These are phyloP conservation scores for Nemotelus nigrinus DNA, from an alignment of 2,888 invertebrate species.

Conservation along the genomic window DNA sequence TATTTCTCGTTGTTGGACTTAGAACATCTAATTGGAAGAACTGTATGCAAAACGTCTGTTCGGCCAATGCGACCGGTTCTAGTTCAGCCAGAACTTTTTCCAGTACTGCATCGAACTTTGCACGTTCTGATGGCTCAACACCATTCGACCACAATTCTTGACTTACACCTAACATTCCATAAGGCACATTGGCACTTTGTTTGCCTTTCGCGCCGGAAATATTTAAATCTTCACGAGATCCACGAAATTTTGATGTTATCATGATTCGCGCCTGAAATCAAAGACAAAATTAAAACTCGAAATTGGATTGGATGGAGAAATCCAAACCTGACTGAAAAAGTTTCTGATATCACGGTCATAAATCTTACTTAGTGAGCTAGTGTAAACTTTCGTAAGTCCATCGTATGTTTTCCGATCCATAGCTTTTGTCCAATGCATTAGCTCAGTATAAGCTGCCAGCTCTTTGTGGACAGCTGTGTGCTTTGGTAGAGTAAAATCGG, in stretches of 20 bases:
- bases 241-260: constrained; percentile 61
- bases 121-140: constrained; percentile 69
- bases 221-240: constrained; percentile 64
- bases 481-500: constrained; percentile 76
- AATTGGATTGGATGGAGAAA: background rate
- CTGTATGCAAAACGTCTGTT: constrained; percentile 92
- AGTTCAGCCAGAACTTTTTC: constrained; percentile 89
- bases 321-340: constrained; percentile 75
- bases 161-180: constrained; percentile 70
- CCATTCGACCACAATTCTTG: constrained; percentile 73
- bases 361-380: constrained; percentile 82
- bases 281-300: constrained; percentile 25
- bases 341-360: constrained; percentile 86
- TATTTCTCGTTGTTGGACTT: constrained; percentile 69
- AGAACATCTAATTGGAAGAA: constrained; percentile 85
- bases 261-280: constrained; percentile 59
- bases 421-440: constrained; percentile 91
- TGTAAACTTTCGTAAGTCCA: constrained; percentile 84
- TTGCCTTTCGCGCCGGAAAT: constrained; percentile 62
- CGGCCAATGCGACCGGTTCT: constrained; percentile 90
- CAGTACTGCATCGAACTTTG: constrained; percentile 74
- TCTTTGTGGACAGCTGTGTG: constrained; percentile 86
- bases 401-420: constrained; percentile 86
- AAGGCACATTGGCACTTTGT: constrained; percentile 62
- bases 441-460: constrained; percentile 84